These are phyloP conservation scores for Peromyscus maniculatus DNA, from an alignment of 2,113 vertebrate species.

Conservation along the genomic window DNA sequence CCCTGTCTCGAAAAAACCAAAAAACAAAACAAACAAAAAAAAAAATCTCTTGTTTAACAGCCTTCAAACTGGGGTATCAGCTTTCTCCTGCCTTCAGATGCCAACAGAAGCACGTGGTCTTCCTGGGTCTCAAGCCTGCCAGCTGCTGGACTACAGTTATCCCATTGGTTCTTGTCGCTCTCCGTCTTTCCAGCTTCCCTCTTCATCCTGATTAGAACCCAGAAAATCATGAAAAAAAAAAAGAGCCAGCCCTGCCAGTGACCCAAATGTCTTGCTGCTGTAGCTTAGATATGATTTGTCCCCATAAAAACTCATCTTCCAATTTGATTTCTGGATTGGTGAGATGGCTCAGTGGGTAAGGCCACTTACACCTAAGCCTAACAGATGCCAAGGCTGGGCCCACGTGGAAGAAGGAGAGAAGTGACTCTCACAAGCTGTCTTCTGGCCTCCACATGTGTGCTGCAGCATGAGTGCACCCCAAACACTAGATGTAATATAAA, in stretches of 20 bases:
- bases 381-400: not conserved
- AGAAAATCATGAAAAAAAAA: not conserved
- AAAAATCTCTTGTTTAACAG: not conserved
- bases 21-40: no score
- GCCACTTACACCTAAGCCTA: not conserved
- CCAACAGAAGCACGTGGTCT: not conserved
- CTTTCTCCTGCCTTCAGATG: not conserved
- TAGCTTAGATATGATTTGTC: not conserved
- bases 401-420: not conserved
- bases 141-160: not conserved
- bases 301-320: not conserved
- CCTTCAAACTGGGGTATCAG: not conserved
- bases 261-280: not conserved
- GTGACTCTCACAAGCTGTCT: not conserved
- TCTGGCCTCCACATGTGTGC: not conserved
- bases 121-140: not conserved
- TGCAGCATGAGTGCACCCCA: not conserved
- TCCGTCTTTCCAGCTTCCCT: not conserved
- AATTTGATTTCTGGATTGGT: not conserved
- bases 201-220: not conserved
- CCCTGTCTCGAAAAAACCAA: no score
- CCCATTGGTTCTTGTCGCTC: not conserved
- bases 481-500: not conserved
- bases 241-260: not conserved
- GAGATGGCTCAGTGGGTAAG: not conserved